phyloP scores from a whole-genome alignment of 1,140 invertebrate genomes.

The fruit fly (Drosophila melanogaster) region Release_6_plus_ISO1_MT NT_033779.5:6898001-6898500 shows the following conservation, averaged over 20 bases:
- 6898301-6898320: too few relatives aligned
- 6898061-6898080: constrained; percentile 87
- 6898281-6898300: too few relatives aligned
- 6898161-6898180: constrained; percentile 22
- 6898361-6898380: too few relatives aligned
- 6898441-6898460: too few relatives aligned
- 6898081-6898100: constrained; percentile 76
- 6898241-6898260: not conserved
- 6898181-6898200: constrained; percentile 4
- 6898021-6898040: constrained; percentile 92
- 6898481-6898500: too few relatives aligned
- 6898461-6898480: too few relatives aligned
- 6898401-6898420: too few relatives aligned
- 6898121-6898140: constrained; percentile 19
- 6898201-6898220: not conserved
- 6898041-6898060: constrained; percentile 98
- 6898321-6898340: too few relatives aligned
- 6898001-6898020: constrained; percentile 93
- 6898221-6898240: not conserved
- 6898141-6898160: not conserved
- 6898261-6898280: too few relatives aligned
- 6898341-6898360: too few relatives aligned
- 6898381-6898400: too few relatives aligned
- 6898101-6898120: constrained; percentile 39
- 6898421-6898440: too few relatives aligned